phyloP scores from a whole-genome alignment of 2,113 vertebrate genomes.

The Puma concolor region DNA sequence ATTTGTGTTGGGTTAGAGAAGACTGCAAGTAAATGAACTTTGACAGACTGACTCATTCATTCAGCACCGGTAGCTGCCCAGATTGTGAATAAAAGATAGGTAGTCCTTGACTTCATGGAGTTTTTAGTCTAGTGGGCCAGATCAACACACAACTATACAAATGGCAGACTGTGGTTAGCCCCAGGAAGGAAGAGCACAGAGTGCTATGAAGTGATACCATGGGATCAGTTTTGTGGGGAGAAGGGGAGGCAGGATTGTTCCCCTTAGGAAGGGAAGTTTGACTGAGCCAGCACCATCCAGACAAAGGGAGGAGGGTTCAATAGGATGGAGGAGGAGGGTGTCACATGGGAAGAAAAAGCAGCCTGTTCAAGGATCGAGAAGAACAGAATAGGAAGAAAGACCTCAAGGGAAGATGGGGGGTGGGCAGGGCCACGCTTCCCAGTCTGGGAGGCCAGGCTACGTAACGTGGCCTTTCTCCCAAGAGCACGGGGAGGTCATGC shows the following conservation, averaged over 20 bases:
- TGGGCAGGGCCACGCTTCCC: not conserved
- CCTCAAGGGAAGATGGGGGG: not conserved
- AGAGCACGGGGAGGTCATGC: not conserved
- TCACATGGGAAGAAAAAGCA: not conserved
- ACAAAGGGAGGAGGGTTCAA: not conserved
- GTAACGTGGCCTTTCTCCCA: not conserved
- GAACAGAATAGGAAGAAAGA: not conserved
- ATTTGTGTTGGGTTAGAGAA: not conserved
- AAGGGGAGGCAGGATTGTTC: rapidly evolving
- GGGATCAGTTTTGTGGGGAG: not conserved
- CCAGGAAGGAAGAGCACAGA: not conserved
- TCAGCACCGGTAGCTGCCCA: not conserved
- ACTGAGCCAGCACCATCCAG: not conserved
- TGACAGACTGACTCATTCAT: not conserved
- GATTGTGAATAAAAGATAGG: not conserved
- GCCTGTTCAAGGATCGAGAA: not conserved
- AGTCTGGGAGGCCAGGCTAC: not conserved
- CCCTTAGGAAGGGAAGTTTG: not conserved
- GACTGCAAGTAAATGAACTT: not conserved
- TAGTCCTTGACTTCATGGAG: not conserved
- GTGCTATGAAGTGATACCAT: no score
- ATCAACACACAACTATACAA: not conserved
- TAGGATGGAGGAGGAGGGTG: not conserved
- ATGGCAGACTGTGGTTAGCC: not conserved
- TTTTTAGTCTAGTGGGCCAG: not conserved